Percentiles rank a stretch among this genome's conserved stretches.
Evolutionary conservation across 2,888 invertebrate genomes (phyloP).

Genomic region (Trachelus stipa): DNA sequence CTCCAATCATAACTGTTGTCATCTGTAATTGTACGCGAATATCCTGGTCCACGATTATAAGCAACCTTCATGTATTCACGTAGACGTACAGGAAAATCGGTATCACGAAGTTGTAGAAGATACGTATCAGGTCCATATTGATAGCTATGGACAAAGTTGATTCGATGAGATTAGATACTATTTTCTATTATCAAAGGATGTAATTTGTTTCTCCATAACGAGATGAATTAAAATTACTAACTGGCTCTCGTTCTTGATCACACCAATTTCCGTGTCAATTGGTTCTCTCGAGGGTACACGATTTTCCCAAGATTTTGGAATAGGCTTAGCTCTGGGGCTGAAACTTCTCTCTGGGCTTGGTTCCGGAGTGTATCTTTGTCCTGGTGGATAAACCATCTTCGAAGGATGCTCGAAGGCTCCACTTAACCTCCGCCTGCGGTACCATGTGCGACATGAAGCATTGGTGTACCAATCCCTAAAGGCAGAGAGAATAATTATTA

Average conservation of each 20-base stretch:
- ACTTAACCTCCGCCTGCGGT: conserved; percentile 83
- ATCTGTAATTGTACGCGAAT: conserved; percentile 75
- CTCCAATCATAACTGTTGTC: conserved; percentile 79
- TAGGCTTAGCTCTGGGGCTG: conserved; percentile 53
- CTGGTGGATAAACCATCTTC: conserved; percentile 93
- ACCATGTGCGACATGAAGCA: conserved; percentile 89
- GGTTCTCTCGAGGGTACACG: conserved; percentile 82
- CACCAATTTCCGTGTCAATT: conserved; percentile 86
- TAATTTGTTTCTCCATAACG: too few species aligned
- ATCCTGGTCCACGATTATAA: conserved; percentile 79
- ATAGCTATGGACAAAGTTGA: conserved; percentile 73
- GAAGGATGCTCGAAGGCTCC: conserved; percentile 93
- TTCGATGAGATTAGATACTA: background rate
- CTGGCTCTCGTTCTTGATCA: conserved; percentile 88
- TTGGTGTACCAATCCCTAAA: conserved; percentile 88
- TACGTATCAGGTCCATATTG: conserved; percentile 98
- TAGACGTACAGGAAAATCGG: conserved; percentile 92
- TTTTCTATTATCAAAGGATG: background rate
- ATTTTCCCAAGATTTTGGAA: conserved; percentile 75
- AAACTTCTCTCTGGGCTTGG: conserved; percentile 74
- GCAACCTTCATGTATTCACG: conserved; percentile 97
- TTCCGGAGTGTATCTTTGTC: conserved; percentile 84
- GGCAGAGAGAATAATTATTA: background rate
- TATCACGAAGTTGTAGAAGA: conserved; percentile 91
- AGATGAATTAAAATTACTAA: conserved; percentile 67